phyloP scores from a whole-genome alignment of 2,888 invertebrate species.

The Autographa pulchrina region DNA sequence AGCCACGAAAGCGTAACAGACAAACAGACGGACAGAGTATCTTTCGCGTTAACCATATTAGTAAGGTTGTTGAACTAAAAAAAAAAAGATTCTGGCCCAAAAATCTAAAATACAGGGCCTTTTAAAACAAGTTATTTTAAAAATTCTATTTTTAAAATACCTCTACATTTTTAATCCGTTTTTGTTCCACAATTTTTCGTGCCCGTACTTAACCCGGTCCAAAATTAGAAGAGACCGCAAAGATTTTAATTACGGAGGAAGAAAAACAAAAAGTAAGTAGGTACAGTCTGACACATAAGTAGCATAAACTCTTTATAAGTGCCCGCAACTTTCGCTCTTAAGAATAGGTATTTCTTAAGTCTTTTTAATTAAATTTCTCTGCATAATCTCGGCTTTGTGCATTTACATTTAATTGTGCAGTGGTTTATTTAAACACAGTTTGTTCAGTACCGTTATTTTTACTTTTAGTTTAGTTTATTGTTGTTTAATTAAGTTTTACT shows the following conservation, averaged over 20 bases:
- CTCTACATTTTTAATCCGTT: neutral
- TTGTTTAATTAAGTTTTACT: neutral
- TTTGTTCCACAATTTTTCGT: neutral
- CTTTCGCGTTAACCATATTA: too few species aligned
- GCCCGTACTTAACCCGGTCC: neutral
- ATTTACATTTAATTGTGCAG: constrained; percentile 49
- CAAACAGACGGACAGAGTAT: too few species aligned
- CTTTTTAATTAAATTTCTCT: constrained; percentile 66
- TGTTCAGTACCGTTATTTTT: constrained; percentile 21
- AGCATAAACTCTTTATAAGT: constrained; percentile 24
- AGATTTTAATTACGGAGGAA: neutral
- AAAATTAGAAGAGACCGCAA: neutral
- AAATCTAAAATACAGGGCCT: too few species aligned
- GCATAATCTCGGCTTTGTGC: constrained; percentile 50
- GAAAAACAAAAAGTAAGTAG: constrained; percentile 1
- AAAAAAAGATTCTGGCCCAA: too few species aligned
- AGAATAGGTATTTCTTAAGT: constrained; percentile 45
- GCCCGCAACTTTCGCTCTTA: constrained; percentile 29
- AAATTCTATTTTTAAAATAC: neutral
- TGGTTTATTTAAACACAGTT: constrained; percentile 37
- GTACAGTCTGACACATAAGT: constrained; percentile 27
- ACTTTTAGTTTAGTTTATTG: neutral
- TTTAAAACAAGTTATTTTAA: neutral
- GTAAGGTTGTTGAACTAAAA: too few species aligned
- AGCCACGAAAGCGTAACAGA: too few species aligned